These are phyloP conservation scores for Notodonta ziczac DNA, from an alignment of 2,888 invertebrate genomes.

Conservation along the genomic window DNA sequence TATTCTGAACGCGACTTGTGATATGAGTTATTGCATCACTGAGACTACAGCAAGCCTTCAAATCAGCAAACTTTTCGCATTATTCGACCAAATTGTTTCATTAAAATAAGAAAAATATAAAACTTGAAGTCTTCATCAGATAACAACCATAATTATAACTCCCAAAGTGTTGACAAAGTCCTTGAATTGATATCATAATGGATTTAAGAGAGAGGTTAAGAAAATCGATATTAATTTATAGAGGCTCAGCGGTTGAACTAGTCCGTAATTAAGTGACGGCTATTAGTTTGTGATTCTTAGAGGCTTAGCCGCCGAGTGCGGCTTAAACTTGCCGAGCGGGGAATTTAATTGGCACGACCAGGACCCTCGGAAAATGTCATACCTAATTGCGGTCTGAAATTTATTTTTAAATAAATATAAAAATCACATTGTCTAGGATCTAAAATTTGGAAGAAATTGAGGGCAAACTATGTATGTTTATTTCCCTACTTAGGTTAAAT, in stretches of 20 bases:
- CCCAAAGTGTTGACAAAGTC: constrained; percentile 5
- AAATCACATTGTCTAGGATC: not conserved
- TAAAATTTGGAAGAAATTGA: too few relatives aligned
- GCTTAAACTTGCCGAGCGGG: constrained; percentile 1
- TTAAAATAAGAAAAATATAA: not conserved
- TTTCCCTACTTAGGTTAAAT: too few relatives aligned
- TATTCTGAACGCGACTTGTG: constrained; percentile 6
- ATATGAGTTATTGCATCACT: constrained; percentile 1
- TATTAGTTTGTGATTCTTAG: constrained; percentile 19
- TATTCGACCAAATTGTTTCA: too few relatives aligned
- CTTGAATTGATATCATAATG: constrained; percentile 13
- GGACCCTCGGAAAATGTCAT: not conserved
- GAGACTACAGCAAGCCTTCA: not conserved
- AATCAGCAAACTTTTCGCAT: too few relatives aligned
- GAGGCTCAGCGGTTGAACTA: constrained; percentile 13
- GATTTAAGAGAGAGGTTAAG: constrained; percentile 6
- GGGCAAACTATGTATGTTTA: too few relatives aligned
- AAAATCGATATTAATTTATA: constrained; percentile 18
- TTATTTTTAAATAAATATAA: not conserved
- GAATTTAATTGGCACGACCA: constrained; percentile 2
- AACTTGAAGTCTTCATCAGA: not conserved
- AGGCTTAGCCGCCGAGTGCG: constrained; percentile 9
- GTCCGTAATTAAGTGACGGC: constrained; percentile 16
- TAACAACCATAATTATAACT: constrained; percentile 7
- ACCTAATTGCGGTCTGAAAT: not conserved